Conservation (phyloP, 2,113 vertebrate species). For the Notiomystis cincta region DNA sequence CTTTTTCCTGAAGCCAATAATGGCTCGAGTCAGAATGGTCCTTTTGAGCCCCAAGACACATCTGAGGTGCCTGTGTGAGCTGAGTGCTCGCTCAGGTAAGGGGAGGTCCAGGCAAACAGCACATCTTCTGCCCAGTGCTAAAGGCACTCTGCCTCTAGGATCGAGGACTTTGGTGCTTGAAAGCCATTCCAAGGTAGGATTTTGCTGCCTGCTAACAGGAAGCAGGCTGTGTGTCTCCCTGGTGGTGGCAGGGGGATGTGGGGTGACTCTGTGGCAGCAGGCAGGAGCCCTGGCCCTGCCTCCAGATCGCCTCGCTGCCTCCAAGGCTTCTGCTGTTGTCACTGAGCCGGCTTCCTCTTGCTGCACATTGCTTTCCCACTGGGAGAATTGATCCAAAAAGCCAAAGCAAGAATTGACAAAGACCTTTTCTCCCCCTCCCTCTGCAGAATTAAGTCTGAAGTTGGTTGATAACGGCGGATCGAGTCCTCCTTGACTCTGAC, state of each 20-base stretch:
- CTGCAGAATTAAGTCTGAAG: constrained; percentile 63
- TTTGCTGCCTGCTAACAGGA: neutral
- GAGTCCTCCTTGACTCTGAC: constrained; percentile 69
- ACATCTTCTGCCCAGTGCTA: neutral
- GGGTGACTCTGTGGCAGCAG: neutral
- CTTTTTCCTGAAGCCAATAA: neutral
- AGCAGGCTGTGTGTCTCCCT: neutral
- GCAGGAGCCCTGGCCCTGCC: neutral
- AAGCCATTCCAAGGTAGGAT: neutral
- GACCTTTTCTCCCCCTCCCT: constrained; percentile 54
- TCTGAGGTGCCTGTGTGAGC: neutral
- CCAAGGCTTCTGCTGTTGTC: constrained; percentile 20
- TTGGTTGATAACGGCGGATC: constrained; percentile 49
- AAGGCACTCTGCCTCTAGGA: neutral
- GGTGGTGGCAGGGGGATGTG: neutral
- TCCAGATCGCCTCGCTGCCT: neutral
- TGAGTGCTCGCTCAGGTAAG: neutral
- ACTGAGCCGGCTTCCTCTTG: neutral
- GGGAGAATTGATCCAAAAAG: constrained; percentile 59
- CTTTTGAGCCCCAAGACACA: neutral
- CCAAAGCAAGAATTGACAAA: constrained; percentile 59
- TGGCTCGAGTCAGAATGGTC: neutral
- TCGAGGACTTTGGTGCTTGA: neutral
- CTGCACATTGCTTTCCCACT: neutral
- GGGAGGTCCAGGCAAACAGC: neutral